Conservation (phyloP, 1,140 invertebrate species). For the Drosophila arawakana region DNA sequence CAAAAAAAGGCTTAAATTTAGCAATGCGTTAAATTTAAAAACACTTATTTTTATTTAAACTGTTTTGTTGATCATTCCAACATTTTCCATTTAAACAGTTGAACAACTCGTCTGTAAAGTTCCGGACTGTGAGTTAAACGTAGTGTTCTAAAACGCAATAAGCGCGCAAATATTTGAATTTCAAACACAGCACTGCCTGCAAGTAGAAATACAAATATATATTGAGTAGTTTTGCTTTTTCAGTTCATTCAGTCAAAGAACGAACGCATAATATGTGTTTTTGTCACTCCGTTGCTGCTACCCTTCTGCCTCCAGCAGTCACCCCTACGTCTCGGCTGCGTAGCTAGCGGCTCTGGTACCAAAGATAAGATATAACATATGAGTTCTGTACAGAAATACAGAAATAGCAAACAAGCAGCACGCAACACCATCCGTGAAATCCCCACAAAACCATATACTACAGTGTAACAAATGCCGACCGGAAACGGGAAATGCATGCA, state of each 20-base stretch:
- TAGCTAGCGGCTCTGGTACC: conserved; percentile 29
- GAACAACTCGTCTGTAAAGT: background rate
- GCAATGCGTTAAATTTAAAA: no score
- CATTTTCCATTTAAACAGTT: background rate
- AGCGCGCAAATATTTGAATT: conserved; percentile 3
- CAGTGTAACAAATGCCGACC: conserved; percentile 44
- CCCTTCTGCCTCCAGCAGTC: conserved; percentile 15
- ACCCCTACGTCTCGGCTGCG: conserved; percentile 37
- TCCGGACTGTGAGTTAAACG: background rate
- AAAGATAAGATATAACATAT: conserved; percentile 73
- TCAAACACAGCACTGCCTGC: background rate
- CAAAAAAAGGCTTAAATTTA: no score
- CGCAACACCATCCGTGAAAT: conserved; percentile 48
- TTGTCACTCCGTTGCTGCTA: conserved; percentile 51
- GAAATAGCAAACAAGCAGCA: conserved; percentile 61
- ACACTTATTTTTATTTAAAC: no score
- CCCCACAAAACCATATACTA: conserved; percentile 27
- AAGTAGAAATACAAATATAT: background rate
- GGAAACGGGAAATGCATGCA: conserved; percentile 73
- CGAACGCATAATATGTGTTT: conserved; percentile 61
- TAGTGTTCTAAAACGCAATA: conserved; percentile 8
- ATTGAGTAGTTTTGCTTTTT: background rate
- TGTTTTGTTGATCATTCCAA: no score
- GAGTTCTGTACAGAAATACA: conserved; percentile 68
- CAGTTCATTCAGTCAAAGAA: conserved; percentile 1